These are phyloP conservation scores for Mechanitis mazaeus DNA, from an alignment of 2,888 invertebrate species.

Conservation along the genomic window DNA sequence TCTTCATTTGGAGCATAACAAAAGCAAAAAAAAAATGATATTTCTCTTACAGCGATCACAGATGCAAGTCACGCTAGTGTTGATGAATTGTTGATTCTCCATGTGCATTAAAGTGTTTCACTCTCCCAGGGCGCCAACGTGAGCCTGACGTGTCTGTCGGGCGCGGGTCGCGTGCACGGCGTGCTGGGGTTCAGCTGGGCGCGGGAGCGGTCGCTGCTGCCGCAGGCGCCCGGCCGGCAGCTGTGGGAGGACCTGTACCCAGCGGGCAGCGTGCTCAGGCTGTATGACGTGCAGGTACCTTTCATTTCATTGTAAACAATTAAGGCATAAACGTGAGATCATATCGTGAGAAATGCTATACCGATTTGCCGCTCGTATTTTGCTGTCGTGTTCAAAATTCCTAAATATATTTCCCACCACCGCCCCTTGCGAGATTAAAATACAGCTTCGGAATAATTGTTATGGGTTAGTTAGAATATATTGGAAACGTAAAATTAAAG, in stretches of 20 bases:
- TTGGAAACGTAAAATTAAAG: background rate
- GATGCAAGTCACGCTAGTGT: no score
- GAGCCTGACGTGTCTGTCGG: conserved; percentile 82
- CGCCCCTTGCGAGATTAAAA: no score
- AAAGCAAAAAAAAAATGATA: no score
- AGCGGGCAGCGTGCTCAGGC: conserved; percentile 87
- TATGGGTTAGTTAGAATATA: background rate
- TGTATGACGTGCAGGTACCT: conserved; percentile 84
- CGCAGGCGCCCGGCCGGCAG: conserved; percentile 83
- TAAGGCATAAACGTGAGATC: background rate
- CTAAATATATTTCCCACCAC: no score
- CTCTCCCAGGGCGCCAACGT: conserved; percentile 79
- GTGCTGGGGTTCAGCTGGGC: conserved; percentile 90
- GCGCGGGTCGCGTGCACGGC: conserved; percentile 78
- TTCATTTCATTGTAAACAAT: background rate
- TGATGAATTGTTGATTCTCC: conserved; percentile 12
- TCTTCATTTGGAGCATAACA: no score
- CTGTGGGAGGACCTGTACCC: conserved; percentile 92
- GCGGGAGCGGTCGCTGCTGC: conserved; percentile 84
- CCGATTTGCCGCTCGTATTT: no score
- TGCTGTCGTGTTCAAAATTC: no score
- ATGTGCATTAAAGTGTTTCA: conserved; percentile 12
- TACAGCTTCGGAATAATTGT: no score
- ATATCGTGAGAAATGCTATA: no score
- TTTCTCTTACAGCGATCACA: no score